These are phyloP conservation scores for Muntiacus muntjak DNA, from an alignment of 2,113 vertebrate genomes.

Conservation along the genomic window DNA sequence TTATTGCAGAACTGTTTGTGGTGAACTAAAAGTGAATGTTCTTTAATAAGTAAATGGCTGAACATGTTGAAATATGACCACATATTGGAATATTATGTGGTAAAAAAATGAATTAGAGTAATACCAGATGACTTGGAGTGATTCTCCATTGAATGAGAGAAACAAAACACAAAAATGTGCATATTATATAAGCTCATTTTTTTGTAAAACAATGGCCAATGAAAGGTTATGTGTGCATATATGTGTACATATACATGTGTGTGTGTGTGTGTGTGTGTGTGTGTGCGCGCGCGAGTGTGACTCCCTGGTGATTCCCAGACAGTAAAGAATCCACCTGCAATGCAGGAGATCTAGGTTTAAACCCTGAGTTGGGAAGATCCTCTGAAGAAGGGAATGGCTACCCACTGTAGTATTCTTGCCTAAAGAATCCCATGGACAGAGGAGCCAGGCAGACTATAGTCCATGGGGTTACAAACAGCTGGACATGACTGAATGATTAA, in stretches of 20 bases:
- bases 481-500: neutral
- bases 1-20: neutral
- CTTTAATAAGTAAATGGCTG: neutral
- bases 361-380: neutral
- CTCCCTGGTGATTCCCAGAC: neutral
- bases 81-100: neutral
- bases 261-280: neutral
- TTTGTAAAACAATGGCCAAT: neutral
- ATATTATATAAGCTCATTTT: neutral
- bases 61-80: constrained; percentile 1
- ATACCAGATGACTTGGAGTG: neutral
- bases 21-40: neutral
- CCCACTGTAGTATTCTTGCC: neutral
- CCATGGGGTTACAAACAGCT: neutral
- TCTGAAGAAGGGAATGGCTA: neutral
- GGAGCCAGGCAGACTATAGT: neutral
- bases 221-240: neutral
- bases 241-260: neutral
- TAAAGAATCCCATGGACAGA: neutral
- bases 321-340: neutral
- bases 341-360: neutral
- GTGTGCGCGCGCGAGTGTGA: fast-evolving
- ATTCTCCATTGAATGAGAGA: neutral
- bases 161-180: neutral
- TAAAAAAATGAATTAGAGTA: neutral